Base-by-base conservation (phyloP, 2,113 vertebrate species). In the Lagenorhynchus albirostris region DNA sequence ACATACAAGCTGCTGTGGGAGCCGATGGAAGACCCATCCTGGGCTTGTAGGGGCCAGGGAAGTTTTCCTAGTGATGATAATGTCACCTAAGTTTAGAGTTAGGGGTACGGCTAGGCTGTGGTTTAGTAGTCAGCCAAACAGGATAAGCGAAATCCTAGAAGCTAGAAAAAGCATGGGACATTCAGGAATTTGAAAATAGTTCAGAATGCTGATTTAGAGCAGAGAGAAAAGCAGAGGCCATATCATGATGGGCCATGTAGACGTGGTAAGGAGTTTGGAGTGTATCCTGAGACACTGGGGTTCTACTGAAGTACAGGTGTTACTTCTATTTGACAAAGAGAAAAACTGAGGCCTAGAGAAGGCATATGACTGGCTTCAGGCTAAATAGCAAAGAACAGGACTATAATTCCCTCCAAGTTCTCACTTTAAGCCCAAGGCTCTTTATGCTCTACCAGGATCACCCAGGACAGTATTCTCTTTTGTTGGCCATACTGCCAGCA, bases 261-360 rank as follows among this genome's bases (percentile, higher is more conserved):
- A 63, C 0, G 41, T 3, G 62, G 8, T 41, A 94, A 94, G 12
- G 10, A 17, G 2, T 38, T 36, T 89, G 31, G 25, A 33, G 3
- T 47, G 9, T 36, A 62, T 44, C 36, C 29, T n/a, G 2, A n/a
- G 60, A 91, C 12, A 79, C 0, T 26, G 47, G 23, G 8, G 6
- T 80, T 68, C 47, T 80, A 36, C 62, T 47, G 13, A 83, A 65
- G 18, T 12, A 58, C 0, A 76, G 7, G 12, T 82, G 4, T 68
- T 65, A 87, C 6, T 79, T 90, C 33, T 38, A 86, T 55, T 89
- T 93, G 36, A 81, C 1, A 89, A 80, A 96, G 29, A 95, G 73
- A 96, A 95, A 95, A 71, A 89, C 68, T 82, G 44, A 95, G 70
- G 36, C 68, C 68, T 50, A 89, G 38, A 63, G 26, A 83, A 77